Base-by-base conservation (phyloP, 1,140 invertebrate species). In the Pseudomyrmex flavicornis region DNA sequence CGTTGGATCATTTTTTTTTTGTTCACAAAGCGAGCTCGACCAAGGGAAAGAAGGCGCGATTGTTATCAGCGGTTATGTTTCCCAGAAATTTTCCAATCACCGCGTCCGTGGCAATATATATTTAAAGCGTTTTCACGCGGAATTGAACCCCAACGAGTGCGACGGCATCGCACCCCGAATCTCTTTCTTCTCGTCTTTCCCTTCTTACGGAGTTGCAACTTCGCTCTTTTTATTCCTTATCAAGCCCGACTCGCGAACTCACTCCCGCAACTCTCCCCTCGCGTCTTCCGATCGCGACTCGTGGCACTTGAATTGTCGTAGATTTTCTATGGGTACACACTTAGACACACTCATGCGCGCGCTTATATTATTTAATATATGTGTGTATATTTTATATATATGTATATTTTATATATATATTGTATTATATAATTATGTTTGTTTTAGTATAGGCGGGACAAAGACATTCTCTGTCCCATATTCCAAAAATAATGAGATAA, bases 281-380 rank as follows among this genome's bases (percentile, higher is more conserved):
- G 80, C 85, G 82, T 88, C 84, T 58, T 83, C 52, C 52, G 54
- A 48, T 66, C 75, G 83, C 50, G 62, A 26, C 66, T 62, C 82
- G 85, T 76, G 84, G 70, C 82, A 75, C 50, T 74, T 91, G 88
- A 91, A 91, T 90, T 88, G 90, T 87, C 84, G 85, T 89, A 91
- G 90, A 91, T 91, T 91, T 91, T 91, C 90, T 91, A 91, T 91
- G 84, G 87, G 75, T 15, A 22, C 83, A 7, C 58, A 17, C 5
- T 9, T 17, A 20, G n/a, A 22, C 20, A 22, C 20, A 22, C 20
- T 0, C 20, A 22, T 1, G 20, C 20, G 20, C 20, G 20, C 20
- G 20, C 20, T 22, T 22, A 22, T 22, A 22, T 22, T 22, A 22
- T 22, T 22, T 22, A 22, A 22, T 22, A 22, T 22, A 22, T 22